Percentiles rank a stretch among this genome's conserved stretches.
Evolutionary conservation across 2,113 vertebrate species (phyloP).

Genomic region (Brachyhypopomus gauderio): DNA sequence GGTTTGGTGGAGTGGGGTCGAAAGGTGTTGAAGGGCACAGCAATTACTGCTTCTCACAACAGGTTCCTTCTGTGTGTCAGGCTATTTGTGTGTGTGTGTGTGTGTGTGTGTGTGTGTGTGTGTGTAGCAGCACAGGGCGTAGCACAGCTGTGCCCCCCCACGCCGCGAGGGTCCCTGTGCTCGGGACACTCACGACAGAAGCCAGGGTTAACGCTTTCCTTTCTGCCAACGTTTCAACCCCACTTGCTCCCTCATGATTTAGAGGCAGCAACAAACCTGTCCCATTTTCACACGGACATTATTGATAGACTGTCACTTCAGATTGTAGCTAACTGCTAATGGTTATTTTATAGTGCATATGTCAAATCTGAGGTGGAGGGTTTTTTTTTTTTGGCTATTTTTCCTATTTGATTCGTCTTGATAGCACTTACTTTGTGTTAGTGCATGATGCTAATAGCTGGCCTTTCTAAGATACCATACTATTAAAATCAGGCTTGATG

Average conservation of each 20-base stretch:
- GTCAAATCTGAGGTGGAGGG: conserved; percentile 71
- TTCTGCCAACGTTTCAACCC: conserved; percentile 68
- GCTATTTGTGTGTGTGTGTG: conserved; percentile 35
- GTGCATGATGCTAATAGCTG: conserved; percentile 3
- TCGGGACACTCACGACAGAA: conserved; percentile 68
- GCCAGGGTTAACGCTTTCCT: conserved; percentile 71
- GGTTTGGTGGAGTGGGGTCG: neutral
- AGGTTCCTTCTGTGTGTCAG: neutral
- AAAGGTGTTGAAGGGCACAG: conserved; percentile 29
- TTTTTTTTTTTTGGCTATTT: neutral
- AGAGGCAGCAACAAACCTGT: conserved; percentile 84
- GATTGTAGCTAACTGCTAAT: conserved; percentile 79
- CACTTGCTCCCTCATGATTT: conserved; percentile 76
- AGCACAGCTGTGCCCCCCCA: conserved; percentile 60
- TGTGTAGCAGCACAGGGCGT: conserved; percentile 40
- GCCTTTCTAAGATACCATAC: neutral
- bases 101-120: conserved; percentile 44
- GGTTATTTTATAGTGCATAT: conserved; percentile 79
- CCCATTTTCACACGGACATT: conserved; percentile 79
- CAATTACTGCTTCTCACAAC: neutral
- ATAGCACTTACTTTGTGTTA: conserved; percentile 16
- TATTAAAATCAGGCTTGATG: conserved; percentile 22
- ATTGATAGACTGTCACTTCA: conserved; percentile 82
- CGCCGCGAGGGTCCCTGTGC: conserved; percentile 61
- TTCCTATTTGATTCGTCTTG: conserved; percentile 13